A percentile compares a stretch with the other conserved stretches of the same genome.
These are phyloP conservation scores for Accipiter cooperii DNA, from an alignment of 2,113 vertebrate species.

Conservation along the genomic window DNA sequence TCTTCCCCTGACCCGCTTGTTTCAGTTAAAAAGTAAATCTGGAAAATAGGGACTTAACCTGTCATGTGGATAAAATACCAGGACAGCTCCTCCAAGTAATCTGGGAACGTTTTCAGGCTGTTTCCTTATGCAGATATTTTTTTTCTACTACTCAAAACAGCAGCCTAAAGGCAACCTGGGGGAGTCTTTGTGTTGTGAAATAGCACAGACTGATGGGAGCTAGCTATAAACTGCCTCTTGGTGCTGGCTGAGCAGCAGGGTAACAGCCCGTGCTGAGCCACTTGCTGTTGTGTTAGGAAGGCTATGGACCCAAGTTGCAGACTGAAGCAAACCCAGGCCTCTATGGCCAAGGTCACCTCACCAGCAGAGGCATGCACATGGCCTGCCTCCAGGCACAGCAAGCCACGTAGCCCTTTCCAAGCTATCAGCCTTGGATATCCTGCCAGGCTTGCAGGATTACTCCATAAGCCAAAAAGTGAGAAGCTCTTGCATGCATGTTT, in stretches of 20 bases:
- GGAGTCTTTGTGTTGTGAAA: background rate
- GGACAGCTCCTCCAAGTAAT: background rate
- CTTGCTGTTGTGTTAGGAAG: background rate
- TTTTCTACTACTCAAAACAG: background rate
- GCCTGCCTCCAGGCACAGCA: background rate
- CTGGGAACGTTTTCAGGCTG: background rate
- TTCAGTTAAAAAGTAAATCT: background rate
- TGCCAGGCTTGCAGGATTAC: background rate
- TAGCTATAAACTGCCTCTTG: accelerated
- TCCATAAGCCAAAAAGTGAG: accelerated
- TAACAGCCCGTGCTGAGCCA: accelerated
- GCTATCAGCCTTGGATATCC: background rate
- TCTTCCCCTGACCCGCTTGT: accelerated
- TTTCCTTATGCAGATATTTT: background rate
- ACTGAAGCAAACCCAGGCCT: background rate
- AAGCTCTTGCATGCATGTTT: background rate
- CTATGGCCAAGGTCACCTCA: accelerated
- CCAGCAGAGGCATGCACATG: background rate
- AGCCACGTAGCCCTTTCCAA: background rate
- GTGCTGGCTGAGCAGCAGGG: background rate
- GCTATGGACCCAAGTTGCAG: no score
- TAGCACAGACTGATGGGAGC: background rate
- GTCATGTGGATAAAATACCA: background rate
- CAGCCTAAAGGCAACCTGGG: background rate
- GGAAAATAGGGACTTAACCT: background rate